Conservation (phyloP, 2,888 invertebrate species). For the Agonopterix alstromeriana region DNA sequence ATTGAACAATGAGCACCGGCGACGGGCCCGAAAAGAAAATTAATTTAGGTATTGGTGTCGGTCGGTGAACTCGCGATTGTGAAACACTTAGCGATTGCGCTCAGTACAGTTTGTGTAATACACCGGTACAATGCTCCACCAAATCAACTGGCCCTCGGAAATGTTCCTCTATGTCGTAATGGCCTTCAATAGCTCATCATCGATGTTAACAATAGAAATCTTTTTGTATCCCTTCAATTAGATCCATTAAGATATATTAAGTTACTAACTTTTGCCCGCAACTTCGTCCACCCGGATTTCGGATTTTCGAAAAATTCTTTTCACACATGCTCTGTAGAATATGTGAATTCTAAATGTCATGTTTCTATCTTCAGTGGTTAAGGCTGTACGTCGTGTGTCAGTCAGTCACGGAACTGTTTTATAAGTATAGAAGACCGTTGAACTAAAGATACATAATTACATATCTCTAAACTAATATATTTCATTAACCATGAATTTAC, state of each 20-base stretch:
- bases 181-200: slow-evolving; percentile 17
- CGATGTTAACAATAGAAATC: slow-evolving; percentile 1
- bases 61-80: slow-evolving; percentile 69
- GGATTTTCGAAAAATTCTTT: neutral
- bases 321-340: too few species aligned
- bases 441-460: too few species aligned
- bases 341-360: too few species aligned
- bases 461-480: too few species aligned
- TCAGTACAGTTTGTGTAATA: slow-evolving; percentile 69
- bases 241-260: neutral
- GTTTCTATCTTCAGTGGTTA: too few species aligned
- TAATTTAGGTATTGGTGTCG: slow-evolving; percentile 76
- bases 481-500: too few species aligned
- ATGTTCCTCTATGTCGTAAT: slow-evolving; percentile 61
- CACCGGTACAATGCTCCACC: slow-evolving; percentile 56
- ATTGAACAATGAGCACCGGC: slow-evolving; percentile 64
- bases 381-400: too few species aligned
- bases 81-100: slow-evolving; percentile 69
- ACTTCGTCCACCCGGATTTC: neutral
- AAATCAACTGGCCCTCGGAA: slow-evolving; percentile 61
- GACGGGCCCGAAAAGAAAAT: slow-evolving; percentile 69
- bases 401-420: too few species aligned
- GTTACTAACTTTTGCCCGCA: too few species aligned
- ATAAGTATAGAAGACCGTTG: too few species aligned
- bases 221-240: neutral